Evolutionary conservation across 35 echinoderm and acorn worm species (phyloP).

Genomic region (Apostichopus japonicus): DNA sequence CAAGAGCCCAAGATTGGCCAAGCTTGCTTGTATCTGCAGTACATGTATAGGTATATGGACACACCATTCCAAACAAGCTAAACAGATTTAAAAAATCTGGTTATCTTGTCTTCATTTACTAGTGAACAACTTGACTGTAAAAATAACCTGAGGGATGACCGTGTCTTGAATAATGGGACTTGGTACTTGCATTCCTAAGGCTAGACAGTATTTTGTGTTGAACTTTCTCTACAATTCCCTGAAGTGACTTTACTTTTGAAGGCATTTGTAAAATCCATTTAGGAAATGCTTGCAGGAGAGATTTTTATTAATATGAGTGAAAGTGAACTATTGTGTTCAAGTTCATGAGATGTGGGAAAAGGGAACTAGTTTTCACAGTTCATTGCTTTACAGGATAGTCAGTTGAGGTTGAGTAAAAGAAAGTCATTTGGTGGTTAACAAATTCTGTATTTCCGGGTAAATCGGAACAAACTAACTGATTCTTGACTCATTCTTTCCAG

Average conservation of each 20-base stretch:
- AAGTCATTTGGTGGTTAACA: too few species aligned
- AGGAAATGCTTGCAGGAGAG: background rate
- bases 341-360: background rate
- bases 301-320: background rate
- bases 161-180: background rate
- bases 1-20: too few species aligned
- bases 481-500: too few species aligned
- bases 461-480: too few species aligned
- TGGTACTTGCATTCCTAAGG: background rate
- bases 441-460: too few species aligned
- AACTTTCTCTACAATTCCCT: background rate
- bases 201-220: background rate
- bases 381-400: background rate
- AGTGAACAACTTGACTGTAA: background rate
- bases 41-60: too few species aligned
- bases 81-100: too few species aligned
- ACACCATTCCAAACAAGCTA: too few species aligned
- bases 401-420: too few species aligned
- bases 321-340: background rate
- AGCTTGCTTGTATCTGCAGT: too few species aligned
- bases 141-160: background rate
- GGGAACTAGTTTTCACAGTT: background rate
- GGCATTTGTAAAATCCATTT: constrained; percentile 1
- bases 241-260: background rate
- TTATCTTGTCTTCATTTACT: background rate